A percentile compares a stretch with the other conserved stretches of the same genome.
phyloP scores from a whole-genome alignment of 2,888 invertebrate genomes.

The Tricholauxania praeusta region DNA sequence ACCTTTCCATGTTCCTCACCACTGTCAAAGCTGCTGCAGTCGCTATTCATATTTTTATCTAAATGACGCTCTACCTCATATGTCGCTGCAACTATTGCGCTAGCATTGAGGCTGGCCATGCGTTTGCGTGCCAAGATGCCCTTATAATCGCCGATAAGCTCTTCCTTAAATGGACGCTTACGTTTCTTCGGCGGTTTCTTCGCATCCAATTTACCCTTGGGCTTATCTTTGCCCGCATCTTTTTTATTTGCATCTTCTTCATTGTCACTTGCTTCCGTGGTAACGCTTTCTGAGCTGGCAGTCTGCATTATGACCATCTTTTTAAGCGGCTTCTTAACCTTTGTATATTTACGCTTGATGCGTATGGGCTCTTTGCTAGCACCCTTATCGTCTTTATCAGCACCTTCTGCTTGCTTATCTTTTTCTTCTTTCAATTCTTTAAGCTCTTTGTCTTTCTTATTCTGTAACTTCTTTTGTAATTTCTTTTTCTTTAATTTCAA shows the following conservation, averaged over 20 bases:
- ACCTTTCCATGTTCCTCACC: constrained; percentile 67
- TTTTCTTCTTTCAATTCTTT: constrained; percentile 53
- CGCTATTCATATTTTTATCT: constrained; percentile 64
- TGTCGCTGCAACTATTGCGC: constrained; percentile 89
- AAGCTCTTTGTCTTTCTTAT: constrained; percentile 55
- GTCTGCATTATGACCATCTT: constrained; percentile 51
- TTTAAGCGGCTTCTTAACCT: constrained; percentile 50
- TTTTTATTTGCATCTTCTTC: constrained; percentile 42
- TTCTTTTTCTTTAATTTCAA: constrained; percentile 54
- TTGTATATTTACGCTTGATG: constrained; percentile 50
- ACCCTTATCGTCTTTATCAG: constrained; percentile 48
- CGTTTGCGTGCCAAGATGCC: constrained; percentile 90
- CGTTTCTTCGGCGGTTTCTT: constrained; percentile 67
- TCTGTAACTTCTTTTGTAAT: constrained; percentile 55
- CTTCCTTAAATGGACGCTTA: constrained; percentile 68
- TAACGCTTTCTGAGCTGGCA: constrained; percentile 50
- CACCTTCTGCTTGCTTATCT: constrained; percentile 53
- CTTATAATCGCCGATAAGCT: constrained; percentile 75
- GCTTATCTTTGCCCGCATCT: constrained; percentile 46
- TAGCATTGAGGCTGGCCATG: constrained; percentile 92
- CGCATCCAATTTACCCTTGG: constrained; percentile 54
- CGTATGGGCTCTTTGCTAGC: constrained; percentile 44
- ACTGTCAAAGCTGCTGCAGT: constrained; percentile 65
- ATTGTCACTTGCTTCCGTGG: constrained; percentile 53
- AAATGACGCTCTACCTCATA: constrained; percentile 76